These are phyloP conservation scores for Peromyscus eremicus DNA, from an alignment of 2,797 vertebrate species.

Conservation along the genomic window DNA sequence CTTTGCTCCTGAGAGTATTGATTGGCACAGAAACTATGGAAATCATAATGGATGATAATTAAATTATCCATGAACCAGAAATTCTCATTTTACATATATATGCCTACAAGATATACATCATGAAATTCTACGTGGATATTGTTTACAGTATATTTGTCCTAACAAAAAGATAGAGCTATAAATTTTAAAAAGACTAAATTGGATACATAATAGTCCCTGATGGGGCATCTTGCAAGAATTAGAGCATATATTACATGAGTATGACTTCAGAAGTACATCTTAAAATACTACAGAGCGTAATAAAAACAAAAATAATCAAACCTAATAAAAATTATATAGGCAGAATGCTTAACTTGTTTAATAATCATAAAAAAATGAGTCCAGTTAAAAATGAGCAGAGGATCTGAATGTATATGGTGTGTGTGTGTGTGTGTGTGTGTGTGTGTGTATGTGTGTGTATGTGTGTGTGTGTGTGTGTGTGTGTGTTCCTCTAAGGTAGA, in stretches of 20 bases:
- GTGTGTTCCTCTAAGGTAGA: background rate
- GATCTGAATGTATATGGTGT: background rate
- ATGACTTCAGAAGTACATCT: background rate
- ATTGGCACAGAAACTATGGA: background rate
- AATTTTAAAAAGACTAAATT: background rate
- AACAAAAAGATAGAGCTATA: background rate
- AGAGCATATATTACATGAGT: background rate
- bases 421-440: no score
- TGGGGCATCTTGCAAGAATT: background rate
- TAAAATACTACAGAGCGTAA: background rate
- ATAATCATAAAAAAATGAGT: background rate
- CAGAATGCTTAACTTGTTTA: background rate
- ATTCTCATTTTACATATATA: background rate
- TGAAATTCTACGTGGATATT: background rate
- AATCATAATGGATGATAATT: background rate
- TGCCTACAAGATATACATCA: background rate
- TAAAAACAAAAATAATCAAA: background rate
- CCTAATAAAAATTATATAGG: background rate
- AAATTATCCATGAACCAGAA: background rate
- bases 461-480: no score
- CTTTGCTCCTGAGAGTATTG: background rate
- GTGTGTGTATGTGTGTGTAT: background rate
- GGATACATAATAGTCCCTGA: background rate
- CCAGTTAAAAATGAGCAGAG: background rate
- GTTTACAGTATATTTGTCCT: background rate